Evolutionary conservation across 2,113 vertebrate genomes (phyloP), one percentile per base, ranked within the genome.

Genomic region (Rissa tridactyla): DNA sequence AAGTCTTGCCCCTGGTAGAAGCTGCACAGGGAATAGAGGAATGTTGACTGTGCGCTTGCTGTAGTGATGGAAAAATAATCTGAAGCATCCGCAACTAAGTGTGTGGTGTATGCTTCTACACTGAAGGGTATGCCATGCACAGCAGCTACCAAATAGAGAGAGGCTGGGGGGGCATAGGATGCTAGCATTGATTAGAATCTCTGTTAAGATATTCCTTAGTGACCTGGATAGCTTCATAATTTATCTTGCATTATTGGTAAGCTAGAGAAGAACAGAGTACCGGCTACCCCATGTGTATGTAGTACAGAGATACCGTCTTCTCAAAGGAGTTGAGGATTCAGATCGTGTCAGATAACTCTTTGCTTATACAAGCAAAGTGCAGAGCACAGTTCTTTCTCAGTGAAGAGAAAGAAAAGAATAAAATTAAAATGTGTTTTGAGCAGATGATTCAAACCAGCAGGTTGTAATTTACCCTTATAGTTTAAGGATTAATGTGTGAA

Each of bases 401-500:
- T 27, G 54, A 52, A 29, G 64, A 87, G 58, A 51, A 80, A 64
- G 62, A 49, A 66, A 82, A 79, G 26, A 91, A 62, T 76, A 83
- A 75, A 64, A 72, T 82, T 57, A 66, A 82, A 23, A 51, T 18
- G 32, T 64, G 27, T 83, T 69, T 58, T 87, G n/a, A 92, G 49
- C 70, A 90, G 73, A 72, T 81, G 65, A 95, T 62, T 87, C 60
- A 71, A 76, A 83, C 5, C 32, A 83, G 38, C 60, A 73, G 36
- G 54, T 36, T 95, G 73, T 84, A 77, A 90, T 92, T 92, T 89
- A 34, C 34, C 36, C 27, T 72, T 65, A 40, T 10, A 83, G 44
- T 13, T 92, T 54, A 57, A 86, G 76, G 61, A 57, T 68, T 70
- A 52, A 44, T 27, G 25, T 60, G 64, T 40, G 40, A 81, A 73